These are phyloP conservation scores for Coelinius sp. DNA, from an alignment of 2,888 invertebrate species.

Conservation along the genomic window DNA sequence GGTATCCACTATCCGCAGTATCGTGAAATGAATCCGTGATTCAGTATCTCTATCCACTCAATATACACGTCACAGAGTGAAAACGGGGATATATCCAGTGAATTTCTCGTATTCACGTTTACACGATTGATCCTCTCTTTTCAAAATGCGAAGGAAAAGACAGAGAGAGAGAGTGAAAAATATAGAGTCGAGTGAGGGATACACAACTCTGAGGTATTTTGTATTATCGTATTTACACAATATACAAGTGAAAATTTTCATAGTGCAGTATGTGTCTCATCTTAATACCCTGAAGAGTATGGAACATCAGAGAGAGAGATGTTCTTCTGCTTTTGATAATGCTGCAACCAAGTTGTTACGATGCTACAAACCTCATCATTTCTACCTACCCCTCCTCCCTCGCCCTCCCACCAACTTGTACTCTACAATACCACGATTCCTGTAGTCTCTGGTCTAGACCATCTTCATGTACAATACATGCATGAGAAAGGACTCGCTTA, in stretches of 20 bases:
- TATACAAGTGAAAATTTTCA: neutral
- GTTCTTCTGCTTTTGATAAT: neutral
- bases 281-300: neutral
- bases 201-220: neutral
- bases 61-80: slow-evolving; percentile 3
- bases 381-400: neutral
- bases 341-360: neutral
- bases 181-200: neutral
- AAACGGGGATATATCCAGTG: neutral
- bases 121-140: neutral
- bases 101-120: neutral
- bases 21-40: slow-evolving; percentile 27
- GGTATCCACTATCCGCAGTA: neutral
- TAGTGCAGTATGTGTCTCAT: neutral
- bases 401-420: neutral
- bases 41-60: neutral
- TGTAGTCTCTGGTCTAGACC: slow-evolving; percentile 22
- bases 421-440: neutral
- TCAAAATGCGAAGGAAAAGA: too few species aligned
- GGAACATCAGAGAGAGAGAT: neutral
- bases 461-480: slow-evolving; percentile 10
- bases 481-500: slow-evolving; percentile 31
- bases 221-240: neutral
- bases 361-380: neutral
- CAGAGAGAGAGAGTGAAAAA: neutral